Evolutionary conservation across 2,888 invertebrate genomes (phyloP).

Genomic region (Stenotaenia linearis): DNA sequence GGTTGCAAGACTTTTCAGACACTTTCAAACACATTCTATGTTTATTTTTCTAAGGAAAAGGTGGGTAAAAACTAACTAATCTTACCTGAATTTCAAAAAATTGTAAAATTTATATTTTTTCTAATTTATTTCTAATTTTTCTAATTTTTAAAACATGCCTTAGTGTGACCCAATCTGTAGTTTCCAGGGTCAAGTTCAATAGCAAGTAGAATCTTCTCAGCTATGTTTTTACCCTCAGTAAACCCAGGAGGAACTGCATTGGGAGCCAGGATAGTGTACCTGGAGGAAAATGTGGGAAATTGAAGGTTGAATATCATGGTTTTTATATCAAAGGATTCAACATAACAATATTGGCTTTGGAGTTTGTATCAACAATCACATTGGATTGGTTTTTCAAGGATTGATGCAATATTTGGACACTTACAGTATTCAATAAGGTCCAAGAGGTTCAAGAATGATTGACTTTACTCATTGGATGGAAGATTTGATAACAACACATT

Average conservation of each 20-base stretch:
- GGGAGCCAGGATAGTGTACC: slow-evolving; percentile 52
- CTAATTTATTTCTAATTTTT: too few relatives aligned
- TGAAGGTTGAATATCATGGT: not conserved
- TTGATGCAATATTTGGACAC: not conserved
- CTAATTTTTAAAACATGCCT: slow-evolving; percentile 60
- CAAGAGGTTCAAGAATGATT: not conserved
- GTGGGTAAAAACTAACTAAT: not conserved
- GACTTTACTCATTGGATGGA: too few relatives aligned
- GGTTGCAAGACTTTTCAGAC: too few relatives aligned
- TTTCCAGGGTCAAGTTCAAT: slow-evolving; percentile 84
- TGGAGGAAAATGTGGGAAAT: slow-evolving; percentile 2
- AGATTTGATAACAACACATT: too few relatives aligned
- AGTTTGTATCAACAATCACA: not conserved
- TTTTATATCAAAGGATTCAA: not conserved
- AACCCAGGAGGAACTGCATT: slow-evolving; percentile 51
- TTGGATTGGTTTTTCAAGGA: not conserved
- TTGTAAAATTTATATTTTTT: not conserved
- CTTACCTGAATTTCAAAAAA: not conserved
- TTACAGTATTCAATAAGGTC: not conserved
- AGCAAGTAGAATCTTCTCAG: slow-evolving; percentile 78
- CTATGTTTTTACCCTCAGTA: slow-evolving; percentile 59
- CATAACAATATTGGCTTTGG: not conserved
- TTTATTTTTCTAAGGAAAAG: not conserved
- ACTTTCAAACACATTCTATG: too few relatives aligned
- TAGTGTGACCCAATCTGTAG: slow-evolving; percentile 97